Conservation (phyloP, 2,113 vertebrate species). For the Pampusana beccarii region DNA sequence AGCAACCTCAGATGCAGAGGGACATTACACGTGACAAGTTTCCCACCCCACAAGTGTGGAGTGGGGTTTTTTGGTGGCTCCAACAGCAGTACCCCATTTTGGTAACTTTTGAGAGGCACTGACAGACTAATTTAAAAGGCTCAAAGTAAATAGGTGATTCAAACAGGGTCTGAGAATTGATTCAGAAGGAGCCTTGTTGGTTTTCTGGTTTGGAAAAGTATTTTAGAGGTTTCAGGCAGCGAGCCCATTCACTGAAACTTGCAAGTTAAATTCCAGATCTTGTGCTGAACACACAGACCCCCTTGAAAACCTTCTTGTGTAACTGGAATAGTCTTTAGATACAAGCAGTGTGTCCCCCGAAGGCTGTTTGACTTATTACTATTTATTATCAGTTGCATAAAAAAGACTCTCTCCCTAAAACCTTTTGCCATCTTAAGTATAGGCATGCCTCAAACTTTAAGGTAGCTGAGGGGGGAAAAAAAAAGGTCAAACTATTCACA, state of each 20-base stretch:
- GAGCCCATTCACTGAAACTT: neutral
- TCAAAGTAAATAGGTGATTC: neutral
- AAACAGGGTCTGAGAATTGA: neutral
- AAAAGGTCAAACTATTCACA: neutral
- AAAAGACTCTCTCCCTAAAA: neutral
- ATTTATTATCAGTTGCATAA: neutral
- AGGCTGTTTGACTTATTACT: neutral
- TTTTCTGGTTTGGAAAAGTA: constrained; percentile 3
- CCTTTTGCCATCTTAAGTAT: neutral
- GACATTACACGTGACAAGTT: neutral
- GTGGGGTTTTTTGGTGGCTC: neutral
- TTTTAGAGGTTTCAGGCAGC: neutral
- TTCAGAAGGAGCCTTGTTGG: neutral
- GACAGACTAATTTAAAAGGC: neutral
- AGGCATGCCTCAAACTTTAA: neutral
- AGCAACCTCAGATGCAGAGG: neutral
- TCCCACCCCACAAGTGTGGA: neutral
- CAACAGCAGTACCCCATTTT: neutral
- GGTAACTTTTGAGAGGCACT: neutral
- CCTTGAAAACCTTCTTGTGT: neutral
- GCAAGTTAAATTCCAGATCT: neutral
- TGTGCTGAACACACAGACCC: neutral
- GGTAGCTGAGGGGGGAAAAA: neutral
- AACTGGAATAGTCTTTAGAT: neutral
- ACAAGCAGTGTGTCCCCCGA: neutral